Evolutionary conservation across 2,113 vertebrate genomes (phyloP).

Genomic region (Eublepharis macularius): DNA sequence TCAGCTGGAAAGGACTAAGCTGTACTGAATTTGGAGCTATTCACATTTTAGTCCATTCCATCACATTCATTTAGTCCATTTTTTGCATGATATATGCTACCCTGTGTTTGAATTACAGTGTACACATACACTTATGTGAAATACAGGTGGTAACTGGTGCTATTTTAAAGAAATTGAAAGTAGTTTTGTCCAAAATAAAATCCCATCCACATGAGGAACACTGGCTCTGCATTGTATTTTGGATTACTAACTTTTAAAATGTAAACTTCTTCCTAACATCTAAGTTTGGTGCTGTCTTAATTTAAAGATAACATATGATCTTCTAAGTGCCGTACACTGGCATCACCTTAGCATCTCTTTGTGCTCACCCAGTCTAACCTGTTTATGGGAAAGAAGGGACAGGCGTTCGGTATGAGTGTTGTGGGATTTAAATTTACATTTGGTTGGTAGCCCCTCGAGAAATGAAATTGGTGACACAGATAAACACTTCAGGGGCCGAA

Average conservation of each 20-base stretch:
- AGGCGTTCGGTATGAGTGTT: not conserved
- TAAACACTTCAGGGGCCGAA: not conserved
- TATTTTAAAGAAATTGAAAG: not conserved
- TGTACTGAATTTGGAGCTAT: accelerated
- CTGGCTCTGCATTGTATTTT: not conserved
- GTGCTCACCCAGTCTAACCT: not conserved
- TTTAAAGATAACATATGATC: not conserved
- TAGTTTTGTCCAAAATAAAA: not conserved
- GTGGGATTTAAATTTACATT: not conserved
- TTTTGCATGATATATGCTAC: not conserved
- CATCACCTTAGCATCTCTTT: not conserved
- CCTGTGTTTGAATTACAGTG: slow-evolving; percentile 1
- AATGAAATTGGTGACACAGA: not conserved
- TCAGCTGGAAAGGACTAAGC: not conserved
- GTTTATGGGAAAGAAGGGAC: not conserved
- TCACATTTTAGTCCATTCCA: not conserved
- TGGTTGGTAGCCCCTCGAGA: not conserved
- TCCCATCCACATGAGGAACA: not conserved
- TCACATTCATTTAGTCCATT: not conserved
- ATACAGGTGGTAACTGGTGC: not conserved
- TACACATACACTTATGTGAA: not conserved
- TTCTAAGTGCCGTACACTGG: not conserved
- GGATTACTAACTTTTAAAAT: not conserved
- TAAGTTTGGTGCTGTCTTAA: not conserved
- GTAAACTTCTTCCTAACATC: slow-evolving; percentile 14